Percentiles rank a stretch among this genome's conserved stretches.
phyloP scores from a whole-genome alignment of 1,140 invertebrate genomes.

The Microplitis mediator region DNA sequence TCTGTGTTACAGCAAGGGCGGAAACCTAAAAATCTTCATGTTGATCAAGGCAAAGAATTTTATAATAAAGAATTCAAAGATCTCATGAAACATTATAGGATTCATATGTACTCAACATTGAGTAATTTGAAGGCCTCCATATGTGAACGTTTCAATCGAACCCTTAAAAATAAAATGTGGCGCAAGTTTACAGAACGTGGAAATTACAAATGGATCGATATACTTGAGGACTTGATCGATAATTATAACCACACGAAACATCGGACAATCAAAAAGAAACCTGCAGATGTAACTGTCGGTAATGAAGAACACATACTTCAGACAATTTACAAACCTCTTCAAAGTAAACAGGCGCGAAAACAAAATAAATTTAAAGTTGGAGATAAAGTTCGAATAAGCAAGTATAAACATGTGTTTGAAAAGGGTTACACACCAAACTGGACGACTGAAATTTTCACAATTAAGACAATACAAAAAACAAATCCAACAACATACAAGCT shows the following conservation, averaged over 20 bases:
- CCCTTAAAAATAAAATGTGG: slow-evolving; percentile 53
- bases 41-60: neutral
- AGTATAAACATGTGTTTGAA: too few relatives aligned
- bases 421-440: too few relatives aligned
- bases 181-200: slow-evolving; percentile 46
- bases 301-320: too few relatives aligned
- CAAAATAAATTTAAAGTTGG: too few relatives aligned
- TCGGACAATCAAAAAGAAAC: too few relatives aligned
- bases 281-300: too few relatives aligned
- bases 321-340: too few relatives aligned
- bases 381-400: too few relatives aligned
- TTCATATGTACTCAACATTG: slow-evolving; percentile 28
- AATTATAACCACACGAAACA: slow-evolving; percentile 49
- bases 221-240: neutral
- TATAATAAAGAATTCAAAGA: neutral
- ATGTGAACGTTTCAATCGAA: slow-evolving; percentile 56
- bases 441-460: too few relatives aligned
- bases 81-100: slow-evolving; percentile 1
- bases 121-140: slow-evolving; percentile 52
- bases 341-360: too few relatives aligned
- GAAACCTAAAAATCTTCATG: neutral
- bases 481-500: too few relatives aligned
- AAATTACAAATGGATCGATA: slow-evolving; percentile 42
- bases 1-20: neutral
- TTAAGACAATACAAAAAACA: too few relatives aligned